Percentiles rank a stretch among this genome's conserved stretches.
These are phyloP conservation scores for Drosophila formosana DNA, from an alignment of 2,888 invertebrate genomes.

Conservation along the genomic window DNA sequence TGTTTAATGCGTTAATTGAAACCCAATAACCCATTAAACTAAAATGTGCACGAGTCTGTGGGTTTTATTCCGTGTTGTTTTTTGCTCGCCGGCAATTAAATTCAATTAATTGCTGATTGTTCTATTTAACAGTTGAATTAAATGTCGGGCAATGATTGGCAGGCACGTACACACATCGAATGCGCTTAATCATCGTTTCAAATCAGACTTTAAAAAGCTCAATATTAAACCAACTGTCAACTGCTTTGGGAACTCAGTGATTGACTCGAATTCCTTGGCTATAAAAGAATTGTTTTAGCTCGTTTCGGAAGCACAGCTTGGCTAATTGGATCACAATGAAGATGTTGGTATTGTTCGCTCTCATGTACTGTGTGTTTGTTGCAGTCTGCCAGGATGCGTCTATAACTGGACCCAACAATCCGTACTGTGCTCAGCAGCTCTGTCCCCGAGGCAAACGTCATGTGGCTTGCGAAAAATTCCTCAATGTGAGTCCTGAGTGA, in stretches of 20 bases:
- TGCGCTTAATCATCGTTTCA: conserved; percentile 23
- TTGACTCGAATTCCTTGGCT: not conserved
- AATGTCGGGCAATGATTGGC: conserved; percentile 11
- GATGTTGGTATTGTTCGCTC: conserved; percentile 15
- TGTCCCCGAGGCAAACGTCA: conserved; percentile 53
- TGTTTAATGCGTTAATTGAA: conserved; percentile 23
- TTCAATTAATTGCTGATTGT: conserved; percentile 15
- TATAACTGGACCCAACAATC: conserved; percentile 45
- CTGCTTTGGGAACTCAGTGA: conserved; percentile 31
- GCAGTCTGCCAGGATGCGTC: conserved; percentile 17
- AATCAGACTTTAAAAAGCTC: conserved; percentile 17
- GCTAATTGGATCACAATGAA: conserved; percentile 27
- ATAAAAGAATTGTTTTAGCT: not conserved
- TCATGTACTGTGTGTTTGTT: conserved; percentile 13
- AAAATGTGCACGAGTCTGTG: not conserved
- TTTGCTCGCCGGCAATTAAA: conserved; percentile 4
- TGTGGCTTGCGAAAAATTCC: conserved; percentile 60
- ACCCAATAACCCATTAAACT: conserved; percentile 3
- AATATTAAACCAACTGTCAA: conserved; percentile 40
- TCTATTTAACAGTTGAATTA: not conserved
- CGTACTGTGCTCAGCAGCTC: conserved; percentile 53
- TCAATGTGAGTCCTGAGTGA: conserved; percentile 25
- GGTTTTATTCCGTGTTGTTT: not conserved
- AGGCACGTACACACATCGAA: not conserved
- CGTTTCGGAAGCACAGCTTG: conserved; percentile 3